Evolutionary conservation across 2,797 vertebrate genomes (phyloP).

Genomic region (Monodelphis domestica): DNA sequence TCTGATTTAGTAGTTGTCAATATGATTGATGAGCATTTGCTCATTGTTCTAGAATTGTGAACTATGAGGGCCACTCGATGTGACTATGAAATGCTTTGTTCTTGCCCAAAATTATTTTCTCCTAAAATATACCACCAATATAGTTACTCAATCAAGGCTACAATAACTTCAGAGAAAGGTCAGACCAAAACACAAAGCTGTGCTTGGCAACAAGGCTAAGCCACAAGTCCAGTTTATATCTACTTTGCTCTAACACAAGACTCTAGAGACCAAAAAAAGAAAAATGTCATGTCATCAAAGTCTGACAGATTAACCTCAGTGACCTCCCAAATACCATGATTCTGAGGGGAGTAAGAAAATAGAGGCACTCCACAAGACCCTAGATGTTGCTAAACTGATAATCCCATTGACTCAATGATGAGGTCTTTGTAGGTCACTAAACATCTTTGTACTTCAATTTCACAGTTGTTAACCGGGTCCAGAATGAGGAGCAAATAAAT

Average conservation of each 20-base stretch:
- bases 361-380: neutral
- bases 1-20: neutral
- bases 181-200: slow-evolving; percentile 54
- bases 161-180: slow-evolving; percentile 55
- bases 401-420: neutral
- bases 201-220: slow-evolving; percentile 58
- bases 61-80: slow-evolving; percentile 1
- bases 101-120: slow-evolving; percentile 48
- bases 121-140: slow-evolving; percentile 60
- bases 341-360: slow-evolving; percentile 25
- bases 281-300: slow-evolving; percentile 47
- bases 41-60: neutral
- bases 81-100: slow-evolving; percentile 18
- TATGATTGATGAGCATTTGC: neutral
- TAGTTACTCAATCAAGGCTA: slow-evolving; percentile 60
- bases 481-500: neutral
- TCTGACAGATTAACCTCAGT: slow-evolving; percentile 16
- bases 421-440: neutral
- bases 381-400: slow-evolving; percentile 6
- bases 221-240: slow-evolving; percentile 49
- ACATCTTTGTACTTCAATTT: neutral
- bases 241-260: slow-evolving; percentile 12
- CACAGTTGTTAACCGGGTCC: neutral
- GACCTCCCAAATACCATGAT: neutral
- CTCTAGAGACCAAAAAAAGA: slow-evolving; percentile 56